A percentile compares a stretch with the other conserved stretches of the same genome.
These are phyloP conservation scores for Hyperoodon ampullatus DNA, from an alignment of 2,113 vertebrate species.

Conservation along the genomic window DNA sequence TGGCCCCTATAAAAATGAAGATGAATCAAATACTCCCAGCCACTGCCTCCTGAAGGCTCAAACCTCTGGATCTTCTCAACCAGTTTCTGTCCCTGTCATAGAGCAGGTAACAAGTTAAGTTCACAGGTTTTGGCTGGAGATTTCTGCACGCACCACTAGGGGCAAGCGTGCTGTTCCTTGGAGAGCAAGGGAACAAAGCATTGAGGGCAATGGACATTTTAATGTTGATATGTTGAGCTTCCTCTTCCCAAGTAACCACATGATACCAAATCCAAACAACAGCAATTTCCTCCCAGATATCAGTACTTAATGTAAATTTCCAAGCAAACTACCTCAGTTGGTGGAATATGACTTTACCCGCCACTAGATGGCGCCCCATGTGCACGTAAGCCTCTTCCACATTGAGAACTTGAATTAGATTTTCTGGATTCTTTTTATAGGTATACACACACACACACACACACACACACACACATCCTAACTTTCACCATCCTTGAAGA, in stretches of 20 bases:
- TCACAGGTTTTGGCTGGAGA: not conserved
- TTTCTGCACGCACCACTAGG: not conserved
- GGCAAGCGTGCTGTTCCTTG: not conserved
- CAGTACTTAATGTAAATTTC: not conserved
- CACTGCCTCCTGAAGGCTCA: too few relatives aligned
- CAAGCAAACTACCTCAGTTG: not conserved
- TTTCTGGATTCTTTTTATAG: not conserved
- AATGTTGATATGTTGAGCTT: not conserved
- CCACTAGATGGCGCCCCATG: conserved; percentile 82
- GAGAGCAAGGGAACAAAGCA: not conserved
- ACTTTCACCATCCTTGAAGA: not conserved
- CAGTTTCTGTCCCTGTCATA: not conserved
- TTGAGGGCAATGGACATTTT: not conserved
- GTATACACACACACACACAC: not conserved
- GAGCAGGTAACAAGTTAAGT: not conserved
- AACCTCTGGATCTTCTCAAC: not conserved
- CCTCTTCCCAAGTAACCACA: not conserved
- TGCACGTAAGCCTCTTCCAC: not conserved
- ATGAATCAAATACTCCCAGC: too few relatives aligned
- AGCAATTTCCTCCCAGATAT: not conserved
- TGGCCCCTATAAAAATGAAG: too few relatives aligned
- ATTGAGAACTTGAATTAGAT: not conserved
- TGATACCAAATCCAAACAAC: not conserved
- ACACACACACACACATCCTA: not conserved
- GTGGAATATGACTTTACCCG: not conserved